Evolutionary conservation across 2,113 vertebrate species (phyloP).

Genomic region (Opisthocomus hoazin): DNA sequence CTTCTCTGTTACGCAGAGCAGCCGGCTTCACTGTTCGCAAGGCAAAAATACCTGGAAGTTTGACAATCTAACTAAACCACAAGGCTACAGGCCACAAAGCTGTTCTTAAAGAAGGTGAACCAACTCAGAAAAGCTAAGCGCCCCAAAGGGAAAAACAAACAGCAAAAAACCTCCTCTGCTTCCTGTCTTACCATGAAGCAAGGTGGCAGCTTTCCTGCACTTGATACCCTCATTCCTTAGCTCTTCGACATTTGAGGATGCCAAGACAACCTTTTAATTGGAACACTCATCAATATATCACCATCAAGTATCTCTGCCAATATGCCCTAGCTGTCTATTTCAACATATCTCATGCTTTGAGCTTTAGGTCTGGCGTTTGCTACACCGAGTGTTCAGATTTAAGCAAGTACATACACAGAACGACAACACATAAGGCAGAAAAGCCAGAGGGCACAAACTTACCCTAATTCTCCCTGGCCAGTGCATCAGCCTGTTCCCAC

Average conservation of each 20-base stretch:
- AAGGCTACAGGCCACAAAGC: neutral
- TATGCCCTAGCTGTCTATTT: neutral
- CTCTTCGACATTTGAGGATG: neutral
- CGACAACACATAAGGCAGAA: neutral
- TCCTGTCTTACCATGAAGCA: neutral
- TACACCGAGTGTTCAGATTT: neutral
- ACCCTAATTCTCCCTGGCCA: slow-evolving; percentile 83
- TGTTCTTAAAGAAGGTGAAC: neutral
- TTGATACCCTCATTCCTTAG: neutral
- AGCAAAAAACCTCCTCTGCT: neutral
- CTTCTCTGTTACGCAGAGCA: neutral
- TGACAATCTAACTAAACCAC: neutral
- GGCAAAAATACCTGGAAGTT: neutral
- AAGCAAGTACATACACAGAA: neutral
- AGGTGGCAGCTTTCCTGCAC: neutral
- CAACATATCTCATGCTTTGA: neutral
- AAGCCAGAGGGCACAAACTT: neutral
- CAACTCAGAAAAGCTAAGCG: neutral
- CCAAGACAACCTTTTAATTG: neutral
- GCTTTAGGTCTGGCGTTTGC: neutral
- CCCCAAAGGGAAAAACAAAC: neutral
- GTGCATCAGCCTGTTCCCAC: slow-evolving; percentile 88
- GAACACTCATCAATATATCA: neutral
- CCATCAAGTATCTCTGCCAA: neutral
- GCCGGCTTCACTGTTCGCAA: neutral